Conservation (phyloP, 1,140 invertebrate genomes). For the Bombyx mandarina region DNA sequence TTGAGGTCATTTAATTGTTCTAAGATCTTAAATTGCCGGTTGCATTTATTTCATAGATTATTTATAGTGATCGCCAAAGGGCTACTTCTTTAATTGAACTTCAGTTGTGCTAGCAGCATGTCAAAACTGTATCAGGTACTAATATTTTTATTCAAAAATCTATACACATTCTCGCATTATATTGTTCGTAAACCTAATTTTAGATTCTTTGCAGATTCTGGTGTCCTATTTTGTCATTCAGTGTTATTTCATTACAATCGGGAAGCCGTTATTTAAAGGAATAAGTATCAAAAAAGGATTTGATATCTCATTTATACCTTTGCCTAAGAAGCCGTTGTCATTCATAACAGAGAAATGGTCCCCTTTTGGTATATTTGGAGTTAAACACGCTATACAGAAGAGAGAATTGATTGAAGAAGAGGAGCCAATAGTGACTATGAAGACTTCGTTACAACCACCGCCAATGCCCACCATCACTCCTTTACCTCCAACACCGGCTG, state of each 20-base stretch:
- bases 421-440: background rate
- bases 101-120: too few species aligned
- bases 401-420: conserved; percentile 19
- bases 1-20: too few species aligned
- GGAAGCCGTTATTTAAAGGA: conserved; percentile 19
- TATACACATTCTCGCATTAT: background rate
- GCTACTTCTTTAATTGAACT: too few species aligned
- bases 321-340: conserved; percentile 24
- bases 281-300: conserved; percentile 31
- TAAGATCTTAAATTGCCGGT: too few species aligned
- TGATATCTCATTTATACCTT: conserved; percentile 30
- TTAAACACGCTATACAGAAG: conserved; percentile 32
- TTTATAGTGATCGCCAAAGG: too few species aligned
- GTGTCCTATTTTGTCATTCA: conserved; percentile 7
- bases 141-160: background rate
- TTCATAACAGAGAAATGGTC: conserved; percentile 42
- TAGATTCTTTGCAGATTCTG: conserved; percentile 12
- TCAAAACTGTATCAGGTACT: background rate
- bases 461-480: too few species aligned
- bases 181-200: conserved; percentile 1
- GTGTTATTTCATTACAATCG: conserved; percentile 1
- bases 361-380: conserved; percentile 38
- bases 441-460: too few species aligned
- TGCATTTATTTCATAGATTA: too few species aligned
- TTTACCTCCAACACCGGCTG: too few species aligned